Evolutionary conservation across 2,888 invertebrate species (phyloP), one percentile per base, ranked within the genome.

Genomic region (Drosophila dives): DNA sequence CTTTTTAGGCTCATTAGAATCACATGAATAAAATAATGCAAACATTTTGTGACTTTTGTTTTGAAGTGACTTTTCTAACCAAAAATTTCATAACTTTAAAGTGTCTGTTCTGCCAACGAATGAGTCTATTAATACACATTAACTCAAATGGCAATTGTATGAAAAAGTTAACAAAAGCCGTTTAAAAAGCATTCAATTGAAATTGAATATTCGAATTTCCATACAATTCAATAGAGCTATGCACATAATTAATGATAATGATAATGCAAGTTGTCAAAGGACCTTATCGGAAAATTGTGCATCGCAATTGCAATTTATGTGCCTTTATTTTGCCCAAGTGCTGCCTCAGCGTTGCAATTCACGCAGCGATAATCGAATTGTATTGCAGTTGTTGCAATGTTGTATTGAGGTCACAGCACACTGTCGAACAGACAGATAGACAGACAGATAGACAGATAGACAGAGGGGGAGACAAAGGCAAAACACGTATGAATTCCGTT

Each of bases 331-430:
- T 59, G 54, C 40, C 11, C 54, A 63, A 74, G 50, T 56, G 71
- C 62, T 64, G 65, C 48, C 51, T 63, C 62, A 54, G 64, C 45
- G 48, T 20, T 66, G 78, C 48, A 64, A 75, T 75, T 60, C 45
- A 66, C 61, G 62, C 50, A 36, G 23, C 59, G 58, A 64, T 79
- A 69, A 79, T 79, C 79, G 69, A 75, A 79, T 77, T 75, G 70
- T 62, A 67, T 53, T 75, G 64, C 17, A 38, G 36, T 40, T 40
- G 56, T n/a, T 70, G 61, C 45, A 62, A 51, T 58, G 55, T 49
- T 23, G 38, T 26, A 80, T 68, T 73, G 40, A 66, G 79, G 79
- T 76, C 79, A 75, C 23, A 51, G 15, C 20, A 49, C 51, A 66
- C 29, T 34, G 15, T 23, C 26, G 29, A 42, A 48, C 42, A 38